These are phyloP conservation scores for Dendrolimus houi DNA, from an alignment of 2,888 invertebrate species.

Conservation along the genomic window DNA sequence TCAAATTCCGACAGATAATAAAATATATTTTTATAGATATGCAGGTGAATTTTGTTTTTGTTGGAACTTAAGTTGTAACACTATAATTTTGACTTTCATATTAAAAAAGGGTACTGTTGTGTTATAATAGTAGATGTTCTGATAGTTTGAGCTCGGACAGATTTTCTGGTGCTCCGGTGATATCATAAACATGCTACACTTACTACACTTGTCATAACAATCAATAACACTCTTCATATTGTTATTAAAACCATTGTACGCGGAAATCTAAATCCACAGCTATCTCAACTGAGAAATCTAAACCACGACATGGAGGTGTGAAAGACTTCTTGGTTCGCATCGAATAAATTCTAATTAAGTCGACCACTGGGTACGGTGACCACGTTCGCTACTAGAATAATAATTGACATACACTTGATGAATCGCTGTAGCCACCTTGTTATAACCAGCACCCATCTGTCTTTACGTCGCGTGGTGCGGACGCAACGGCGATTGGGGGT, in stretches of 20 bases:
- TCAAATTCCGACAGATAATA: no score
- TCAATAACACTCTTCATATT: not conserved
- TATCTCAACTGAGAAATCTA: not conserved
- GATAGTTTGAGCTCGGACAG: no score
- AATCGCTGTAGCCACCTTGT: conserved; percentile 65
- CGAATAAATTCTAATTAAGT: conserved; percentile 73
- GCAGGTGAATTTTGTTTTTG: no score
- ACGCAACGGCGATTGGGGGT: conserved; percentile 14
- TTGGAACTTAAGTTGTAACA: no score
- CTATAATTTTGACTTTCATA: no score
- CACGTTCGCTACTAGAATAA: conserved; percentile 42
- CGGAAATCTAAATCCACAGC: not conserved
- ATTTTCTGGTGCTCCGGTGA: not conserved
- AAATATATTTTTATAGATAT: no score
- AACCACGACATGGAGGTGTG: not conserved
- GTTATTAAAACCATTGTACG: not conserved
- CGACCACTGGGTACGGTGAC: conserved; percentile 42
- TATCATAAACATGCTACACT: not conserved
- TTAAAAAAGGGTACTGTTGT: no score
- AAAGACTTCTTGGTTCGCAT: conserved; percentile 13
- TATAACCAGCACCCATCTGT: conserved; percentile 60
- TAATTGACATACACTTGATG: conserved; percentile 72
- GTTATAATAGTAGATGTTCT: no score
- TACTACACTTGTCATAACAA: not conserved
- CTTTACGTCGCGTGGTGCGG: conserved; percentile 29